Evolutionary conservation across 2,797 vertebrate genomes (phyloP).

Genomic region (Micromesistius poutassou): DNA sequence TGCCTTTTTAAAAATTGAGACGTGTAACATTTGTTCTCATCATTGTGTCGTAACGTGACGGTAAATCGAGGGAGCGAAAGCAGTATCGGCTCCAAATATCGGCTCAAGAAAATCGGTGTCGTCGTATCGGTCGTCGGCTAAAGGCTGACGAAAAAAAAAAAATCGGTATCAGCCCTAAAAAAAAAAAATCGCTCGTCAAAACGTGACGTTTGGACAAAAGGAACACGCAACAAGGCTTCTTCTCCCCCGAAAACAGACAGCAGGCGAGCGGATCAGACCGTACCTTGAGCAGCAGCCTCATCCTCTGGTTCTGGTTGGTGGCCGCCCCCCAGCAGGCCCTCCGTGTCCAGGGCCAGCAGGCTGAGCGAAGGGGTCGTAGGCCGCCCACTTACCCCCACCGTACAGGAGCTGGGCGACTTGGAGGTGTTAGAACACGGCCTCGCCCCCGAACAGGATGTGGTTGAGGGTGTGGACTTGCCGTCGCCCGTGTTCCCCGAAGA

Average conservation of each 20-base stretch:
- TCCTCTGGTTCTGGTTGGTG: conserved; percentile 76
- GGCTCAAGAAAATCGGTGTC: too few species aligned
- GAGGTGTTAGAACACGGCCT: conserved; percentile 79
- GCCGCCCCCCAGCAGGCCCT: conserved; percentile 79
- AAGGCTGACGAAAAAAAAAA: too few species aligned
- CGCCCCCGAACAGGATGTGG: conserved; percentile 73
- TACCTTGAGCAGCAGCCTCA: conserved; percentile 80
- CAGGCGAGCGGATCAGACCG: neutral
- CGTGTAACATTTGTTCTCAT: too few species aligned
- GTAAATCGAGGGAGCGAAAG: too few species aligned
- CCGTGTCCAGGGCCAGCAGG: conserved; percentile 78
- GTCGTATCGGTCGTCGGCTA: too few species aligned
- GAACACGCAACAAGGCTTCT: too few species aligned
- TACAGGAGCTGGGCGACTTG: conserved; percentile 79
- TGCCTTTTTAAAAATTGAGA: too few species aligned
- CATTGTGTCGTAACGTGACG: too few species aligned
- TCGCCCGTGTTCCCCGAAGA: conserved; percentile 85
- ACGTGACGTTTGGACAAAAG: neutral
- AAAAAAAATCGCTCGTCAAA: too few species aligned
- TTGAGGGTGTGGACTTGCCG: conserved; percentile 86
- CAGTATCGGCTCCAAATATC: too few species aligned
- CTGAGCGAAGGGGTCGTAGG: conserved; percentile 69
- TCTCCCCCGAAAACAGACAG: neutral
- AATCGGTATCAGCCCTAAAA: too few species aligned
- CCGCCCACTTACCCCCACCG: conserved; percentile 81